Conservation (phyloP, 2,113 vertebrate species). For the Suricata suricatta region DNA sequence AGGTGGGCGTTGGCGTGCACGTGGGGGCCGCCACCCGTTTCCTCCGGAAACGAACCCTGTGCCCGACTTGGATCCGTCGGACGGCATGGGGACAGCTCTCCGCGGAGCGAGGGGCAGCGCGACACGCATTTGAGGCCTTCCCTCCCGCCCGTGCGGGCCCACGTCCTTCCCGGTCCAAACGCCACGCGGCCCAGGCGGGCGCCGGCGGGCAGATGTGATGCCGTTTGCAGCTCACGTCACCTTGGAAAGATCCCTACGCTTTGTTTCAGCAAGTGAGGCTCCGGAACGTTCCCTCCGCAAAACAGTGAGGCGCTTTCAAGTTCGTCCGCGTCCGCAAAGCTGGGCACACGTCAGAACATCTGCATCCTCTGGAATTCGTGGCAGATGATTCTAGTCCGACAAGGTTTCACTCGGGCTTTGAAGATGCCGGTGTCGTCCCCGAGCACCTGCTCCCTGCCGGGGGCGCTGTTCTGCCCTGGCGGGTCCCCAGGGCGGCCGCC, state of each 20-base stretch:
- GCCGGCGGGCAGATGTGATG: not conserved
- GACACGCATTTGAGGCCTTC: not conserved
- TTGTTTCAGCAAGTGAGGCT: not conserved
- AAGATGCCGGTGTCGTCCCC: accelerated
- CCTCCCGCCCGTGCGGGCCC: not conserved
- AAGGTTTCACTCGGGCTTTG: not conserved
- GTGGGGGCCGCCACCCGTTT: not conserved
- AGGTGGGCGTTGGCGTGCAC: not conserved
- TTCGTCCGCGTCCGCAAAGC: not conserved
- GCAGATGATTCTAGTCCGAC: not conserved
- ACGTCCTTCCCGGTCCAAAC: not conserved
- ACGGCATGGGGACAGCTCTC: not conserved
- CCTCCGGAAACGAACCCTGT: not conserved
- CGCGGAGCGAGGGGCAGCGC: not conserved
- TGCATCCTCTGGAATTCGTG: not conserved
- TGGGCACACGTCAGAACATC: slow-evolving; percentile 52
- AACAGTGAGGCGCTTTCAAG: slow-evolving; percentile 37
- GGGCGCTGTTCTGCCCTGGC: accelerated
- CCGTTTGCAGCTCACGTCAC: not conserved
- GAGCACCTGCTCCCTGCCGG: not conserved
- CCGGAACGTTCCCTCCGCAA: not conserved
- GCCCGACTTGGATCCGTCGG: not conserved
- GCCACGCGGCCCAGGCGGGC: accelerated
- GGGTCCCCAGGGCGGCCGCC: not conserved
- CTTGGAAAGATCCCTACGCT: not conserved